These are phyloP conservation scores for Trematomus bernacchii DNA, from an alignment of 2,797 vertebrate genomes.

Conservation along the genomic window DNA sequence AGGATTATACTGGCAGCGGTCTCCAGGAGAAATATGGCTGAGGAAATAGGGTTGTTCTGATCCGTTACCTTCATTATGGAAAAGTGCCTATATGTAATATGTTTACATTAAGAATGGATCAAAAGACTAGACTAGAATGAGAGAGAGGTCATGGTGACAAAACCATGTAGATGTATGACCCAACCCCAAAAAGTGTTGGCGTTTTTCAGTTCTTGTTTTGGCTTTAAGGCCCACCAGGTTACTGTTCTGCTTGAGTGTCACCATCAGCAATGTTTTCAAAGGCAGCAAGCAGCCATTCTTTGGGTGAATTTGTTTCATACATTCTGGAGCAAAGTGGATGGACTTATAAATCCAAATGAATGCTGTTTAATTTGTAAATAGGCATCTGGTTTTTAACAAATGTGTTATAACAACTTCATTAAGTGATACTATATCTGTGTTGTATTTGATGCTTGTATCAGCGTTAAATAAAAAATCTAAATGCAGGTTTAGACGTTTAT, in stretches of 20 bases:
- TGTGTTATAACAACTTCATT: background rate
- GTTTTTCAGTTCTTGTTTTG: background rate
- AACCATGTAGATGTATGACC: background rate
- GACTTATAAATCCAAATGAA: background rate
- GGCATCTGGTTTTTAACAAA: background rate
- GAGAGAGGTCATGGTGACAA: too few relatives aligned
- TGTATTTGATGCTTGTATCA: background rate
- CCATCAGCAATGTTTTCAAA: background rate
- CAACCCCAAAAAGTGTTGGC: background rate
- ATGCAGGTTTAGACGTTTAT: background rate
- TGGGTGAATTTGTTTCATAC: too few relatives aligned
- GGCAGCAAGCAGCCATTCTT: background rate
- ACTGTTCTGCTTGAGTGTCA: background rate
- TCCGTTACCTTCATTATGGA: too few relatives aligned
- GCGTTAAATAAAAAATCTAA: background rate
- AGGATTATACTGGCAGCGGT: too few relatives aligned
- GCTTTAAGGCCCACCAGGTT: too few relatives aligned
- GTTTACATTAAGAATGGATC: too few relatives aligned
- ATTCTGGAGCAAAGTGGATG: too few relatives aligned
- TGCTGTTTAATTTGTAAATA: background rate
- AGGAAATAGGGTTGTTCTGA: too few relatives aligned
- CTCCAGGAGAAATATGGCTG: too few relatives aligned
- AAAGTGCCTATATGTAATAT: too few relatives aligned
- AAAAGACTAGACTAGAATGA: too few relatives aligned
- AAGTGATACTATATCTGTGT: background rate